phyloP scores from a whole-genome alignment of 1,140 invertebrate genomes.

The Leguminivora glycinivorella region DNA sequence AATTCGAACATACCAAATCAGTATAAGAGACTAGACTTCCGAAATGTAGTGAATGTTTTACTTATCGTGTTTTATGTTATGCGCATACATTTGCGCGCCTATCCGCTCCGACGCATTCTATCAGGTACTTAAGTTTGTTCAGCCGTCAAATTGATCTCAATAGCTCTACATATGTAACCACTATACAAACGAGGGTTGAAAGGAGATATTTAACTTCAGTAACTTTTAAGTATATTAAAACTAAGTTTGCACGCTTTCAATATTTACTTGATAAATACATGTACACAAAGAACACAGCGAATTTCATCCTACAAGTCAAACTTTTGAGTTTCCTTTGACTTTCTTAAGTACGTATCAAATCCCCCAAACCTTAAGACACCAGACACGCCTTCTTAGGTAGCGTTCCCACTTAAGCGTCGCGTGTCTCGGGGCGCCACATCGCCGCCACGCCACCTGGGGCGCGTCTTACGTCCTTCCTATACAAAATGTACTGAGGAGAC shows the following conservation, averaged over 20 bases:
- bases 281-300: no score
- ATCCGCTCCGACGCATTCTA: not conserved
- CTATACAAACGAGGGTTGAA: not conserved
- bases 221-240: not conserved
- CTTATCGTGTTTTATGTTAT: not conserved
- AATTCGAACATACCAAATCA: no score
- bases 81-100: not conserved
- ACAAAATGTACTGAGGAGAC: no score
- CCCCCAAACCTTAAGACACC: not conserved
- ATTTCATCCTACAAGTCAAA: no score
- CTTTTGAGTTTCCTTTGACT: no score
- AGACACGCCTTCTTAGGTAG: no score
- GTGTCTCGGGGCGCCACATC: no score
- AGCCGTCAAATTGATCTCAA: slow-evolving; percentile 12
- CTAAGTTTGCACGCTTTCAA: no score
- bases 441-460: no score
- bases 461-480: no score
- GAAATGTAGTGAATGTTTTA: not conserved
- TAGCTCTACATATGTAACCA: not conserved
- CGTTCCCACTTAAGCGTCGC: no score
- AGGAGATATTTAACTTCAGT: not conserved
- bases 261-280: no score
- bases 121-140: not conserved
- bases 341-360: not conserved
- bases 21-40: not conserved